phyloP scores from a whole-genome alignment of 2,113 vertebrate species.

The Macquaria ambigua region DNA sequence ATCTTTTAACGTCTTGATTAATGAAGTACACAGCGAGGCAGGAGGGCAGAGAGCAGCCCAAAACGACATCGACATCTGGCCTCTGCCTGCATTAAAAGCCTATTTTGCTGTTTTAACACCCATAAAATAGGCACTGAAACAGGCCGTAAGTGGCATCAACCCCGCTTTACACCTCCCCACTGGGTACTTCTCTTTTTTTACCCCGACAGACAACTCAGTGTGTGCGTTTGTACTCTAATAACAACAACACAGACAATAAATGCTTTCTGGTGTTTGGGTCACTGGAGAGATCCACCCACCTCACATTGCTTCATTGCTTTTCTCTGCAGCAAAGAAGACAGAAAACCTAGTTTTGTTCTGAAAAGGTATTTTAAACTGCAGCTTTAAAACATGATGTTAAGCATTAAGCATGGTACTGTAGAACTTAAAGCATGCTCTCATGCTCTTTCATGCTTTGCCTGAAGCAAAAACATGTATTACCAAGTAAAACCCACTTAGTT shows the following conservation, averaged over 20 bases:
- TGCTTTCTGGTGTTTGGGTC: conserved; percentile 72
- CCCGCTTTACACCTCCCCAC: conserved; percentile 70
- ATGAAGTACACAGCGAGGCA: conserved; percentile 71
- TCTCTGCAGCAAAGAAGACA: conserved; percentile 18
- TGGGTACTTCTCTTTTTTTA: conserved; percentile 57
- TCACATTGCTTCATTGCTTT: conserved; percentile 25
- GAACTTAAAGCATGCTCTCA: background rate
- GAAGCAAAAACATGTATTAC: background rate
- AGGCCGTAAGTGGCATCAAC: conserved; percentile 58
- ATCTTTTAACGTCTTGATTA: conserved; percentile 78
- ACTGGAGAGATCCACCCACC: conserved; percentile 61
- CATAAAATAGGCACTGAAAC: conserved; percentile 78
- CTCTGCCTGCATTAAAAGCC: conserved; percentile 73
- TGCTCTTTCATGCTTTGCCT: background rate
- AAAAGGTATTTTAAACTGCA: background rate
- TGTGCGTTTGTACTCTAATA: conserved; percentile 55
- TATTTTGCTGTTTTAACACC: conserved; percentile 81
- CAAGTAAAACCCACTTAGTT: too few species aligned
- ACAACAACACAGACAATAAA: conserved; percentile 71
- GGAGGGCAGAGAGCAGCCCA: conserved; percentile 58
- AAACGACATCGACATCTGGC: conserved; percentile 74
- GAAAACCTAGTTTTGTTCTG: background rate
- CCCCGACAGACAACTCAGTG: conserved; percentile 39
- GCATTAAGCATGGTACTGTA: background rate
- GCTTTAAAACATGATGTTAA: background rate